Percentiles rank a stretch among this genome's conserved stretches.
Conservation (phyloP, 64 coral and sea anemone genomes). For the Dendrophyllia cribrosa region DNA sequence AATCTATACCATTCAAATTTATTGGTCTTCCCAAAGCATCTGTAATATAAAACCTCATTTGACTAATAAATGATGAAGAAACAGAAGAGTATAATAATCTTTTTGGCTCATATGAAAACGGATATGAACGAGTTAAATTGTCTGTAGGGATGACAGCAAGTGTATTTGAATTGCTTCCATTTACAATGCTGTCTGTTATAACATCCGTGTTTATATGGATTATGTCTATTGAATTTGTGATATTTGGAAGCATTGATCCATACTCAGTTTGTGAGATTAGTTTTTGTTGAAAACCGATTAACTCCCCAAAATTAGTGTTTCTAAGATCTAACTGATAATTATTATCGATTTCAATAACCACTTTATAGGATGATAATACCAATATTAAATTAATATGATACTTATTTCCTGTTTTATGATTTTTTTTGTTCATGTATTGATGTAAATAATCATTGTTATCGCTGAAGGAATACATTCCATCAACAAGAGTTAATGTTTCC, state of each 20-base stretch:
- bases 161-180: slow-evolving; percentile 22
- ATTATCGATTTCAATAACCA: neutral
- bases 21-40: too few relatives aligned
- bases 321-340: slow-evolving; percentile 21
- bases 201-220: slow-evolving; percentile 2
- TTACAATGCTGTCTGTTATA: slow-evolving; percentile 2
- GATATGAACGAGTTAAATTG: neutral
- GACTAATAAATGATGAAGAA: too few relatives aligned
- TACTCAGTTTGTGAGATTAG: neutral
- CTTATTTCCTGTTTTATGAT: neutral
- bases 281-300: slow-evolving; percentile 31
- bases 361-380: slow-evolving; percentile 45
- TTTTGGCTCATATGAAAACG: too few relatives aligned
- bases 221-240: slow-evolving; percentile 54
- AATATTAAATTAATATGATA: slow-evolving; percentile 38
- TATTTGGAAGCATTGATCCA: slow-evolving; percentile 21
- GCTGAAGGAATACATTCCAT: slow-evolving; percentile 21
- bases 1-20: too few relatives aligned
- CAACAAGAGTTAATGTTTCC: too few relatives aligned
- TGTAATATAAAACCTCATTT: too few relatives aligned
- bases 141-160: slow-evolving; percentile 47
- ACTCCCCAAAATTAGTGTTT: neutral
- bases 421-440: slow-evolving; percentile 1
- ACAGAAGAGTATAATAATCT: too few relatives aligned
- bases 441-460: slow-evolving; percentile 12